Percentiles rank a stretch among this genome's conserved stretches.
phyloP scores from a whole-genome alignment of 2,113 vertebrate genomes.

The Atherinomorus stipes region DNA sequence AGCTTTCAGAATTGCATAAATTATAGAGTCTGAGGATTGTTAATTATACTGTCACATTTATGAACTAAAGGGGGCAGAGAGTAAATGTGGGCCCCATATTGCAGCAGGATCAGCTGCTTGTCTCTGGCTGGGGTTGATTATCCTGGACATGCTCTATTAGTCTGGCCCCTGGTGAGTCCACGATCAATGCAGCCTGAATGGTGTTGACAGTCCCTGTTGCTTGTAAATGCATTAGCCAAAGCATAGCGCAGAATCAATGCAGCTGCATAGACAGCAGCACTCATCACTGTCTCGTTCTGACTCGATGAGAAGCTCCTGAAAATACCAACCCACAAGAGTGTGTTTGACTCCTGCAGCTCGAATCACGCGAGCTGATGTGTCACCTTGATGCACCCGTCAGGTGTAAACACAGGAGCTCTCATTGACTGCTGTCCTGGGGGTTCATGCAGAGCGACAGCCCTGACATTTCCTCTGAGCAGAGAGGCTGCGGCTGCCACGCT shows the following conservation, averaged over 20 bases:
- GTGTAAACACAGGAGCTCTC: constrained; percentile 41
- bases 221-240: constrained; percentile 46
- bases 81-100: neutral
- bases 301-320: constrained; percentile 17
- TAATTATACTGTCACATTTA: constrained; percentile 44
- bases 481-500: neutral
- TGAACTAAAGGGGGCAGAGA: constrained; percentile 1
- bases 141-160: constrained; percentile 55
- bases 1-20: constrained; percentile 11
- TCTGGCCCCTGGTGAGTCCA: constrained; percentile 53
- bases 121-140: constrained; percentile 43
- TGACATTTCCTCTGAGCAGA: constrained; percentile 51
- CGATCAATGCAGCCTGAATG: constrained; percentile 58
- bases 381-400: constrained; percentile 26
- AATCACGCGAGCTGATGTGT: neutral
- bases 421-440: constrained; percentile 50
- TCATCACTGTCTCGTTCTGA: constrained; percentile 17
- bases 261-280: constrained; percentile 11
- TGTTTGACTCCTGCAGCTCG: neutral
- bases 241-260: constrained; percentile 41
- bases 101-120: constrained; percentile 23
- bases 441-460: constrained; percentile 45
- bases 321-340: neutral
- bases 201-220: constrained; percentile 32
- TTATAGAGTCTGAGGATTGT: constrained; percentile 4